Evolutionary conservation across 1,140 invertebrate species (phyloP), one percentile per base, ranked within the genome.

Genomic region (Medauroidea extradentata): DNA sequence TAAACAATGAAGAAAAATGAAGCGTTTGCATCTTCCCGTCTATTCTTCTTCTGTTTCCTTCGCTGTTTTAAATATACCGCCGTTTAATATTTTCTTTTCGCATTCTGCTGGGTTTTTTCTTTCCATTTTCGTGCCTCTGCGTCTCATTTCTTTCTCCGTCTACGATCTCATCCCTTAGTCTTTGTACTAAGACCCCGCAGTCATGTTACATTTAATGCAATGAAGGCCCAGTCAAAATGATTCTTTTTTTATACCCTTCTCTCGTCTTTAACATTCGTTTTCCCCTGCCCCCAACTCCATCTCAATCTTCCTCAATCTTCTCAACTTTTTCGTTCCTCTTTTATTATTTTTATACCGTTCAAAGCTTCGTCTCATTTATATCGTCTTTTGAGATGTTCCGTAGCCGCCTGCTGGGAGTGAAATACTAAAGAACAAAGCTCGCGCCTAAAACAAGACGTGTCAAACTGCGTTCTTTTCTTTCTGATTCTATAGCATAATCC

Each of bases 151-250:
- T 18, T n/a, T 54, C 38, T 25, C 29, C 29, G 41, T 25, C 53
- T 16, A 16, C 19, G 25, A 42, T 19, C 53, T 55, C 53, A 55
- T 55, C 53, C 25, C 41, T 55, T 43, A 38, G 53, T 18, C 19
- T 55, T 43, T 18, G 13, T 24, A 55, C 42, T 55, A 34, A 50
- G 21, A n/a, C 44, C 56, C 34, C 3, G 25, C 48, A 50, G 44
- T 49, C 56, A 57, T 38, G 56, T 57, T 50, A 57, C 56, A 50
- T 51, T 57, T 57, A 57, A 57, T 57, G 56, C 48, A 57, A 57
- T 57, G 44, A 57, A 57, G 44, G 44, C 44, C 21, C 18, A 57
- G 44, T 57, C 27, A 57, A 38, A 57, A 57, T 57, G 23, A 57
- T 57, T 57, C 44, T 57, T 57, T 57, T 24, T 51, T 21, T 2